Percentiles rank a stretch among this genome's conserved stretches.
Evolutionary conservation across 2,797 vertebrate genomes (phyloP).

Genomic region (Momotus momota): DNA sequence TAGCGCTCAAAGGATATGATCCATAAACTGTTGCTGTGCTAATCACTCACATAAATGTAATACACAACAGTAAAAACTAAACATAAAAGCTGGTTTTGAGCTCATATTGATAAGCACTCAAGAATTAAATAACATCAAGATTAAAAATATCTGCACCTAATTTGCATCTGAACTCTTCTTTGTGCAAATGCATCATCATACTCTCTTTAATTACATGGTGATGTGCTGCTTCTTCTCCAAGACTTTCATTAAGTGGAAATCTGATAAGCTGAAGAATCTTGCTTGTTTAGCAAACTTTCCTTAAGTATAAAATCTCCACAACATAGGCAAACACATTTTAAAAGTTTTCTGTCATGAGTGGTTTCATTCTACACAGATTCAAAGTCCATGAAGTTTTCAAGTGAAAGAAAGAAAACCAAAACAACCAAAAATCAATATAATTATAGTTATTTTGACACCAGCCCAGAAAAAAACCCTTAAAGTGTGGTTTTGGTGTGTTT

Average conservation of each 20-base stretch:
- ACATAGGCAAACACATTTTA: not conserved
- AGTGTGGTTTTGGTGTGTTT: not conserved
- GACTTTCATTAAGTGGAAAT: slow-evolving; percentile 25
- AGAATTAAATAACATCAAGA: slow-evolving; percentile 45
- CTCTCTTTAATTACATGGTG: slow-evolving; percentile 4
- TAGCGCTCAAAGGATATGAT: not conserved
- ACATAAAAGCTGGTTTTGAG: not conserved
- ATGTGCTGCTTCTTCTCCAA: not conserved
- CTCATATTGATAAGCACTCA: slow-evolving; percentile 14
- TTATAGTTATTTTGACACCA: not conserved
- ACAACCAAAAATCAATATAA: not conserved
- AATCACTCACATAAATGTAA: not conserved
- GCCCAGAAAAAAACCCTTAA: not conserved
- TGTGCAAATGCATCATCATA: slow-evolving; percentile 22
- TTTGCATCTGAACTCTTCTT: slow-evolving; percentile 7
- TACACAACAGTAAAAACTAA: not conserved
- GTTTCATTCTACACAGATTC: not conserved
- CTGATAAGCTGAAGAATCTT: slow-evolving; percentile 12
- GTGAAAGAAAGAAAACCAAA: not conserved
- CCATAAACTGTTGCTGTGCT: not conserved
- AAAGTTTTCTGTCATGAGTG: not conserved
- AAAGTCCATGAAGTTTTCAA: not conserved
- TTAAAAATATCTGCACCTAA: slow-evolving; percentile 36
- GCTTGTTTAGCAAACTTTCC: not conserved
- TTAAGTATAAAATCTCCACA: not conserved